Conservation (phyloP, 1,140 invertebrate species). For the Nautilus pompilius region DNA sequence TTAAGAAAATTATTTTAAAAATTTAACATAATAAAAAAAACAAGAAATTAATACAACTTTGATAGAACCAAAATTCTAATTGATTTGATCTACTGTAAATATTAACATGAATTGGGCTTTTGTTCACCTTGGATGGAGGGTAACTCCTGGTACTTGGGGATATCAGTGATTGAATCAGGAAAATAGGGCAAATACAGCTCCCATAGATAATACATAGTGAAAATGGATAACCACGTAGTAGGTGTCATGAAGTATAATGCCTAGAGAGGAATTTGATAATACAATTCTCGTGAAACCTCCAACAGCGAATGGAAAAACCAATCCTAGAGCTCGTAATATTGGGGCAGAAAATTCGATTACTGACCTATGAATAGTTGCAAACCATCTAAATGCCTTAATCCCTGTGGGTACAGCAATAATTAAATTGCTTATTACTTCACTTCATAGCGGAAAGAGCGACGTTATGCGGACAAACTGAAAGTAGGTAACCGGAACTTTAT, state of each 20-base stretch:
- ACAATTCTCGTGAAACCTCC: conserved; percentile 59
- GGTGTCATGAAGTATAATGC: conserved; percentile 71
- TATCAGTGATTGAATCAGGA: conserved; percentile 67
- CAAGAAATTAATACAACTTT: no score
- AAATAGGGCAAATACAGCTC: conserved; percentile 70
- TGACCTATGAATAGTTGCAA: conserved; percentile 49
- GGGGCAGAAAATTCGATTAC: conserved; percentile 59
- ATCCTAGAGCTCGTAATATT: conserved; percentile 66
- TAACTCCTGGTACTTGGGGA: conserved; percentile 63
- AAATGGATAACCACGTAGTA: conserved; percentile 77
- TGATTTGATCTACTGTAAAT: no score
- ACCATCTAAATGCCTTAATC: conserved; percentile 66
- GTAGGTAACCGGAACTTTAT: no score
- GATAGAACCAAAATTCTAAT: no score
- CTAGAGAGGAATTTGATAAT: conserved; percentile 69
- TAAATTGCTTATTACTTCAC: no score
- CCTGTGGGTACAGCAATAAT: conserved; percentile 62
- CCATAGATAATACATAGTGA: conserved; percentile 61
- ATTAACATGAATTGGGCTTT: conserved; percentile 43
- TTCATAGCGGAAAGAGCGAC: no score
- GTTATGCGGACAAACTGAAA: no score
- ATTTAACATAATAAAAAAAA: no score
- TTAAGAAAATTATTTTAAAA: no score
- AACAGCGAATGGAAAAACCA: conserved; percentile 67
- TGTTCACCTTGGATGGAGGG: conserved; percentile 55